A percentile compares a stretch with the other conserved stretches of the same genome.
Evolutionary conservation across 2,888 invertebrate genomes (phyloP).

Genomic region (Orthosia gracilis): DNA sequence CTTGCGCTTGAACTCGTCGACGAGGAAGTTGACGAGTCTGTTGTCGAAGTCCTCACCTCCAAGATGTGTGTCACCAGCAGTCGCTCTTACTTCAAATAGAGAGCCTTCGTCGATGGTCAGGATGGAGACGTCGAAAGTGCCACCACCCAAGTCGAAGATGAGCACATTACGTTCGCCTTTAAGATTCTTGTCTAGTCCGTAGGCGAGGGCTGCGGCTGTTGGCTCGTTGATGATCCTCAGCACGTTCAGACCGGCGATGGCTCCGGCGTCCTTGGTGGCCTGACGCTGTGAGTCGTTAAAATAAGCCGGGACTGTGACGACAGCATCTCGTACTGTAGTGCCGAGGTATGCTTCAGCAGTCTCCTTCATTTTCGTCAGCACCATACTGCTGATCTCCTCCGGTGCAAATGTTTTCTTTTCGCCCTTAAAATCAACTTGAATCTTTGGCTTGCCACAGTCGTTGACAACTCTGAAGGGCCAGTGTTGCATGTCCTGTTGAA

Average conservation of each 20-base stretch:
- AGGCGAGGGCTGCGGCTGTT: slow-evolving; percentile 94
- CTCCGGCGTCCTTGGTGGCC: slow-evolving; percentile 96
- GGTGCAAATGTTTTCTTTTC: slow-evolving; percentile 92
- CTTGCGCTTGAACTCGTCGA: slow-evolving; percentile 94
- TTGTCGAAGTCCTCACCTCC: slow-evolving; percentile 94
- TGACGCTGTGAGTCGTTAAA: slow-evolving; percentile 94
- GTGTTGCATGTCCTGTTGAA: slow-evolving; percentile 95
- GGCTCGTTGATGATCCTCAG: slow-evolving; percentile 96
- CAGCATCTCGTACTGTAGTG: slow-evolving; percentile 93
- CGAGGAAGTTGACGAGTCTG: slow-evolving; percentile 92
- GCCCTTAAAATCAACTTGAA: slow-evolving; percentile 93
- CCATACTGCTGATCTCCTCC: slow-evolving; percentile 94
- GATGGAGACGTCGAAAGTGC: slow-evolving; percentile 96
- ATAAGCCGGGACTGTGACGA: slow-evolving; percentile 96
- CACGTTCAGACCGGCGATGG: slow-evolving; percentile 94
- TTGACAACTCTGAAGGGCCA: slow-evolving; percentile 95
- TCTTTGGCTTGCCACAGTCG: slow-evolving; percentile 93
- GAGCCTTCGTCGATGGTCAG: slow-evolving; percentile 95
- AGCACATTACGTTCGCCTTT: slow-evolving; percentile 92
- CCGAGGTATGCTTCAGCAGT: slow-evolving; percentile 94
- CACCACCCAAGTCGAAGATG: slow-evolving; percentile 93
- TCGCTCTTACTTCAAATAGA: slow-evolving; percentile 95
- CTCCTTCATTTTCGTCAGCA: slow-evolving; percentile 90
- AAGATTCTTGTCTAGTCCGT: slow-evolving; percentile 93
- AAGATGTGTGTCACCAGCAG: slow-evolving; percentile 96